phyloP scores from a whole-genome alignment of 30 jellyfish, hydroid and myxozoan genomes.

The Mastigias papua region DNA sequence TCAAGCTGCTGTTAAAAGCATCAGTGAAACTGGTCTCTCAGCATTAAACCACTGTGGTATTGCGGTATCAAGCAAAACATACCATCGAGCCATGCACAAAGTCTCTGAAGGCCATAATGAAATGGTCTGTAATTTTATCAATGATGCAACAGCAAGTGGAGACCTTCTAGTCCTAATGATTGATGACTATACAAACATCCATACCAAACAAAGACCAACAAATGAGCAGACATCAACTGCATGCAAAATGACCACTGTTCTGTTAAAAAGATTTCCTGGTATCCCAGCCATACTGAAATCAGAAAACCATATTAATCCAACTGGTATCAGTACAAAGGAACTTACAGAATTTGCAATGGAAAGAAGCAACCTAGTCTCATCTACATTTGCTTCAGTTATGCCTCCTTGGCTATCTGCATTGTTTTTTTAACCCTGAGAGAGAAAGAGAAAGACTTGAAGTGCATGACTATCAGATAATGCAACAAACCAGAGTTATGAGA shows the following conservation, averaged over 20 bases:
- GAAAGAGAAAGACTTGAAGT: slow-evolving; percentile 20
- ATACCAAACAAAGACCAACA: too few relatives aligned
- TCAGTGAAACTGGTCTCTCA: too few relatives aligned
- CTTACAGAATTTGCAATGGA: neutral
- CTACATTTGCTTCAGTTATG: slow-evolving; percentile 7
- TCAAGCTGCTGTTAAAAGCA: too few relatives aligned
- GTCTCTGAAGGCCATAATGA: too few relatives aligned
- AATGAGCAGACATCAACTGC: slow-evolving; percentile 46
- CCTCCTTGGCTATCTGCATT: slow-evolving; percentile 25
- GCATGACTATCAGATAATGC: neutral
- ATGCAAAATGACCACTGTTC: slow-evolving; percentile 36
- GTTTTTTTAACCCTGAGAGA: slow-evolving; percentile 30
- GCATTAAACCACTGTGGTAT: too few relatives aligned
- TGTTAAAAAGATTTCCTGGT: slow-evolving; percentile 1
- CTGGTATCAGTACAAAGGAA: neutral
- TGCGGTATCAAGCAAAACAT: too few relatives aligned
- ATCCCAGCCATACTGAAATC: neutral
- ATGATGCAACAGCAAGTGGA: too few relatives aligned
- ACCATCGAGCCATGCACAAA: too few relatives aligned
- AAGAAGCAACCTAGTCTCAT: neutral
- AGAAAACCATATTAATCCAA: neutral
- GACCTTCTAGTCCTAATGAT: too few relatives aligned
- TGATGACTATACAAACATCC: too few relatives aligned
- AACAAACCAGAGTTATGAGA: slow-evolving; percentile 2
- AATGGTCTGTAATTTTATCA: too few relatives aligned